phyloP scores from a whole-genome alignment of 2,888 invertebrate species.

The Chrysina gloriosa region DNA sequence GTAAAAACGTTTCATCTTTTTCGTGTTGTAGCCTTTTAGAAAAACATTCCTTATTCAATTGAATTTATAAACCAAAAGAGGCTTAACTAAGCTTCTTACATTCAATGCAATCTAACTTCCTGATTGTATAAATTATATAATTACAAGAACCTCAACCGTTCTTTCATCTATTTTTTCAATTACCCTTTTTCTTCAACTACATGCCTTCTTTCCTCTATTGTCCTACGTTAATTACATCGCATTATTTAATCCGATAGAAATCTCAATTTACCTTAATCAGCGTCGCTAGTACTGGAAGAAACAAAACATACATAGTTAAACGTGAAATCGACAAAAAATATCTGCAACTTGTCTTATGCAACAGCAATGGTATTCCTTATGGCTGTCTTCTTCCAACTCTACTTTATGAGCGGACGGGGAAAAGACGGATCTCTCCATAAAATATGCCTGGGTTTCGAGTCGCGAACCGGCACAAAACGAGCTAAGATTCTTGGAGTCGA shows the following conservation, averaged over 20 bases:
- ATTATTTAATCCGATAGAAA: conserved; percentile 1
- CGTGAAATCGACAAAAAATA: background rate
- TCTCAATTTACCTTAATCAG: conserved; percentile 15
- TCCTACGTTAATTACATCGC: conserved; percentile 3
- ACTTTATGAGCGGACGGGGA: background rate
- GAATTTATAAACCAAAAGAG: too few relatives aligned
- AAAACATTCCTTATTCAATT: too few relatives aligned
- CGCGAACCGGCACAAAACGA: background rate
- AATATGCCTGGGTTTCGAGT: background rate
- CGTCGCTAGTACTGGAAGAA: background rate
- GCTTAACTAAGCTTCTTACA: too few relatives aligned
- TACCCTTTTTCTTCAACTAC: background rate
- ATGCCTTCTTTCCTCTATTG: too few relatives aligned
- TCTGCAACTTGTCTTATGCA: background rate
- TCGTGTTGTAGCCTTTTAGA: too few relatives aligned
- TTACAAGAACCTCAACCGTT: too few relatives aligned
- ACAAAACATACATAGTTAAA: background rate
- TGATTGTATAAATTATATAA: too few relatives aligned
- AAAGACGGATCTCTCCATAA: conserved; percentile 15
- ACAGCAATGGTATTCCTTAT: background rate
- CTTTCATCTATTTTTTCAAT: background rate
- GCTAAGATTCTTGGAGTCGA: background rate
- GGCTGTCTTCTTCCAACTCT: background rate
- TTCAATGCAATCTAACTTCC: too few relatives aligned
- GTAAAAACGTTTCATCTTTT: too few relatives aligned